These are phyloP conservation scores for Clinocottus analis DNA, from an alignment of 2,113 vertebrate species.

Conservation along the genomic window DNA sequence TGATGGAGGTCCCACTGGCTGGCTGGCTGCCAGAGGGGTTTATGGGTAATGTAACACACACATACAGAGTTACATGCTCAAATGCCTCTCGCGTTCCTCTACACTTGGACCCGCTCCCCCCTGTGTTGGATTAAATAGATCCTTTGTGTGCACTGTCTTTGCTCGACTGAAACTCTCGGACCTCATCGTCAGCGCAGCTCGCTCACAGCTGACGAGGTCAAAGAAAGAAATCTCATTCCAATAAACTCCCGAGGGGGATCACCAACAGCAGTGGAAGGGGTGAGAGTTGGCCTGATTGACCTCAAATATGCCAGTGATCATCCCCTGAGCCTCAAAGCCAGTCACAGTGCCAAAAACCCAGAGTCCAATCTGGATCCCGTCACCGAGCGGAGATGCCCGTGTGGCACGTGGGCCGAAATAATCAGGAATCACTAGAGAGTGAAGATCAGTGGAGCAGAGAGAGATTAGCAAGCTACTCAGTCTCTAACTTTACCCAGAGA, in stretches of 20 bases:
- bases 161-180: not conserved
- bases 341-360: too few relatives aligned
- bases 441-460: constrained; percentile 54
- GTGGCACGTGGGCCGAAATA: constrained; percentile 57
- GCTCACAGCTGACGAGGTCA: constrained; percentile 38
- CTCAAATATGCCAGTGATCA: constrained; percentile 12
- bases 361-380: not conserved
- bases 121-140: constrained; percentile 5
- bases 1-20: constrained; percentile 58
- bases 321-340: not conserved
- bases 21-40: constrained; percentile 41
- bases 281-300: constrained; percentile 12
- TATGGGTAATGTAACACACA: constrained; percentile 64
- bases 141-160: constrained; percentile 20
- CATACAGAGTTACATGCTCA: constrained; percentile 39
- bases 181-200: constrained; percentile 22
- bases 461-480: constrained; percentile 71
- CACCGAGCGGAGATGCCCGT: not conserved
- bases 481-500: constrained; percentile 58
- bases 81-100: constrained; percentile 22
- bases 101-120: constrained; percentile 28
- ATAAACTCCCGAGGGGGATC: constrained; percentile 14
- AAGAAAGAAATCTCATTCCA: constrained; percentile 6
- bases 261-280: constrained; percentile 5
- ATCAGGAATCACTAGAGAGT: constrained; percentile 62